Evolutionary conservation across 2,797 vertebrate species (phyloP).

Genomic region (Lithobates pipiens): DNA sequence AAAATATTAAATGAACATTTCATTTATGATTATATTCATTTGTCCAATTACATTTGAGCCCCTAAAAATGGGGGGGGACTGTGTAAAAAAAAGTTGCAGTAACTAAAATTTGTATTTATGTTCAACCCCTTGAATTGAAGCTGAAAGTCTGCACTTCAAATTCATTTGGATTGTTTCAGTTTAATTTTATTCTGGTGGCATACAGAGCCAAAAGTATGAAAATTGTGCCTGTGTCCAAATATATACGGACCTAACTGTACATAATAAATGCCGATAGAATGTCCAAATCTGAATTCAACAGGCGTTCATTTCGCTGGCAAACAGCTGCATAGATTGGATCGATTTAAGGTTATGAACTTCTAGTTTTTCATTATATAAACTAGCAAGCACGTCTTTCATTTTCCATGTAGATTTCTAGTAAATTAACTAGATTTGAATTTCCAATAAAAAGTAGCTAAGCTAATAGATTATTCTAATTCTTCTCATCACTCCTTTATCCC

Average conservation of each 20-base stretch:
- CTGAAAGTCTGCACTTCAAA: too few species aligned
- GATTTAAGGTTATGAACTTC: slow-evolving; percentile 56
- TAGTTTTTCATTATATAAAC: slow-evolving; percentile 45
- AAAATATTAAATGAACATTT: too few species aligned
- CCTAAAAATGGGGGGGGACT: too few species aligned
- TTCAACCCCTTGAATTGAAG: too few species aligned
- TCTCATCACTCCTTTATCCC: slow-evolving; percentile 10
- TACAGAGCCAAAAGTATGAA: too few species aligned
- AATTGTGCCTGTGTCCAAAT: too few species aligned
- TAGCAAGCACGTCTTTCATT: slow-evolving; percentile 34
- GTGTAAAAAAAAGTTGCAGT: too few species aligned
- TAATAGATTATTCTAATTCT: slow-evolving; percentile 50
- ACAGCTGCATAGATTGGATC: slow-evolving; percentile 50
- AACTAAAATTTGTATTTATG: too few species aligned
- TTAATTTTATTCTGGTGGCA: too few species aligned
- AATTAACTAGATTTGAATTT: slow-evolving; percentile 49
- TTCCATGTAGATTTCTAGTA: slow-evolving; percentile 39
- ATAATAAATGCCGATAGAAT: slow-evolving; percentile 29
- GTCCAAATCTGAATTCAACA: slow-evolving; percentile 19
- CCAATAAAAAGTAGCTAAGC: slow-evolving; percentile 47
- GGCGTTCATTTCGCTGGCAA: slow-evolving; percentile 29
- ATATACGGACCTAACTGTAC: background rate
- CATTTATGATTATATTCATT: too few species aligned
- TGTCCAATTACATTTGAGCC: too few species aligned
- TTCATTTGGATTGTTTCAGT: too few species aligned